Base-by-base conservation (phyloP, 2,797 vertebrate genomes). In the Clarias pachynema region DNA sequence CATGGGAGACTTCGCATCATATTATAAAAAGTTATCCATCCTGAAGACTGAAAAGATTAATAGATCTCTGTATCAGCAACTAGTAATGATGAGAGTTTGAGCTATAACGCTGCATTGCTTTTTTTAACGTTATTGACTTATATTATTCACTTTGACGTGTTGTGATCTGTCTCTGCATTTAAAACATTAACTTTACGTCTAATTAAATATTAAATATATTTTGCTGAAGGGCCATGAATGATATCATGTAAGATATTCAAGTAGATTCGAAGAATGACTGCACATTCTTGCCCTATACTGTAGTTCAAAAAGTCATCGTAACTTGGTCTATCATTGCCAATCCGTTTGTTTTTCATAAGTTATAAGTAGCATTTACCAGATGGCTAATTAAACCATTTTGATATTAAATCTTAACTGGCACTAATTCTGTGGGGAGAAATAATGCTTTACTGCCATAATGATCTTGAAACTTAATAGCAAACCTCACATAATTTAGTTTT, bases 391-490 rank as follows among this genome's bases (percentile, higher is more conserved):
- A 70, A 81, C 82, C 69, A 22, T 40, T 81, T 81, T 53, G 31
- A 29, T 53, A 69, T 87, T 82, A 56, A 53, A n/a, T 83, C 83
- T 82, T 83, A 86, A 86, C 69, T 86, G 75, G 85, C 62, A 85
- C 89, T 88, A 87, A 88, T 90, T 56, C 85, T 26, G 59, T 12
- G 65, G 62, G 63, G 26, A n/a, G 87, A 88, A 86, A 88, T 88
- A 90, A 84, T 81, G 80, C 78, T 57, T 77, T 72, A 88, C 84
- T 79, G 60, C 72, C 34, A 78, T 84, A 90, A 90, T 91, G 89
- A 90, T 92, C 90, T 90, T 82, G 79, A 93, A 84, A 94, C 92
- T 90, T 90, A 91, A 94, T 94, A 91, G 89, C 89, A 89, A 90
- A 92, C 92, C 90, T 93, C 89, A 59, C 89, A 92, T 90, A 91